phyloP scores from a whole-genome alignment of 1,140 invertebrate species.

The Drosophila neocordata region DNA sequence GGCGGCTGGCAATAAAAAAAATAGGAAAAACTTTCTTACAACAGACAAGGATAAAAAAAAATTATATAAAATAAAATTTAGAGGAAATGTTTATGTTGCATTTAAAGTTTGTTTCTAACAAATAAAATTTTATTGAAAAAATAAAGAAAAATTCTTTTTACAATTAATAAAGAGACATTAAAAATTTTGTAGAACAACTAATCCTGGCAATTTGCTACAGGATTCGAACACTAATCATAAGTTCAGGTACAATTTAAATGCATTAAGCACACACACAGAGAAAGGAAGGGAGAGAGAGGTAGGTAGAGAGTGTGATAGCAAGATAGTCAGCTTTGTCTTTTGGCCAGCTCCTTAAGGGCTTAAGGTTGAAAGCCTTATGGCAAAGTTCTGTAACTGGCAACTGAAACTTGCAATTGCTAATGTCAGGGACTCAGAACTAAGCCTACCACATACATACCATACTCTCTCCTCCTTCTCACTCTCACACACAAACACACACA shows the following conservation, averaged over 20 bases:
- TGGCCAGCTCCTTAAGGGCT: conserved; percentile 52
- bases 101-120: not conserved
- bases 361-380: conserved; percentile 56
- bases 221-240: conserved; percentile 53
- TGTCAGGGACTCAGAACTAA: conserved; percentile 38
- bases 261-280: conserved; percentile 27
- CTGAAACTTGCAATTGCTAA: conserved; percentile 69
- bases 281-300: not conserved
- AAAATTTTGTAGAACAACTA: conserved; percentile 4
- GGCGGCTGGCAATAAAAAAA: conserved; percentile 3
- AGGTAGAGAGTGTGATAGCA: not conserved
- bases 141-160: not conserved
- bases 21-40: not conserved
- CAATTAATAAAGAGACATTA: conserved; percentile 55
- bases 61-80: not conserved
- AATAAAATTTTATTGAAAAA: conserved; percentile 4
- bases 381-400: conserved; percentile 54
- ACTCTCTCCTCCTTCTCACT: no score
- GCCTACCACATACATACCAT: conserved; percentile 18
- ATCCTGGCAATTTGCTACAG: conserved; percentile 47
- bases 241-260: conserved; percentile 35
- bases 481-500: conserved; percentile 3
- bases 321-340: not conserved
- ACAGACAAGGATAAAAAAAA: not conserved
- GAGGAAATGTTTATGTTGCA: conserved; percentile 7